A percentile compares a stretch with the other conserved stretches of the same genome.
phyloP scores from a whole-genome alignment of 2,888 invertebrate genomes.

The Autographa pulchrina region DNA sequence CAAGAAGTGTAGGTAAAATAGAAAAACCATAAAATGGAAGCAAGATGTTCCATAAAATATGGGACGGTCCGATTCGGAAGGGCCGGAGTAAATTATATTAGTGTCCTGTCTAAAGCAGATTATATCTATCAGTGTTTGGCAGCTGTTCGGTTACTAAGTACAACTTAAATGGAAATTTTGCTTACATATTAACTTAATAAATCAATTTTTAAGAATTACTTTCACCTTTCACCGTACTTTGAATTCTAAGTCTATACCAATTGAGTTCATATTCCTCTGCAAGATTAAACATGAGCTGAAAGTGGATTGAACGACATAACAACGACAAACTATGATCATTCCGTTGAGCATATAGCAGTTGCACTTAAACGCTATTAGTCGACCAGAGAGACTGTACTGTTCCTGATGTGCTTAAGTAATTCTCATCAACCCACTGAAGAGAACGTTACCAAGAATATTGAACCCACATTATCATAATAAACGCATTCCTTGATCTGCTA shows the following conservation, averaged over 20 bases:
- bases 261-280: not conserved
- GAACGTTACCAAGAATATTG: not conserved
- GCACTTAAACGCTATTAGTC: slow-evolving; percentile 4
- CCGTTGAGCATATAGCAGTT: not conserved
- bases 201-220: not conserved
- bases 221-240: not conserved
- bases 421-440: slow-evolving; percentile 4
- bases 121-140: slow-evolving; percentile 19
- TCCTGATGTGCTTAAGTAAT: not conserved
- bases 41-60: slow-evolving; percentile 2
- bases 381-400: not conserved
- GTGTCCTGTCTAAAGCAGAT: slow-evolving; percentile 16
- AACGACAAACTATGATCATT: not conserved
- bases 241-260: not conserved
- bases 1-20: not conserved
- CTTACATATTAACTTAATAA: not conserved
- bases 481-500: not conserved
- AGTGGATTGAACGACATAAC: not conserved
- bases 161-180: not conserved
- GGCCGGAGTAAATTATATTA: slow-evolving; percentile 29
- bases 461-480: not conserved
- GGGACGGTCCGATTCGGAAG: slow-evolving; percentile 11
- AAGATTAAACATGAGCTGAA: not conserved
- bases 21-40: slow-evolving; percentile 3
- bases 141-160: slow-evolving; percentile 6